phyloP scores from a whole-genome alignment of 2,113 vertebrate genomes.

The Sinocyclocheilus grahami region DNA sequence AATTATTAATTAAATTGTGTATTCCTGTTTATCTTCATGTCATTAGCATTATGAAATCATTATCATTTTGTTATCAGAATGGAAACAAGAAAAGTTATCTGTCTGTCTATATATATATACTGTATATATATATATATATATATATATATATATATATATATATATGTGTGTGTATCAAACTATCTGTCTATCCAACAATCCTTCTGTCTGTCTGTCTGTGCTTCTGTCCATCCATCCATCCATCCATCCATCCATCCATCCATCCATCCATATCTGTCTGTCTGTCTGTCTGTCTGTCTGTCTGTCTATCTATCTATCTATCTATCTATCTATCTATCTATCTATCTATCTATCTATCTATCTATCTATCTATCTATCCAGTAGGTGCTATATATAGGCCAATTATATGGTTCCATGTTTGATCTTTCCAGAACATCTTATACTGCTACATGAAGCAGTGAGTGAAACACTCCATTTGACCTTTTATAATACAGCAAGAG shows the following conservation, averaged over 20 bases:
- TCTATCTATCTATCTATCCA: neutral
- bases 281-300: too few relatives aligned
- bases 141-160: too few relatives aligned
- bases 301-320: too few relatives aligned
- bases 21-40: neutral
- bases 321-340: too few relatives aligned
- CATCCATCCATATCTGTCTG: too few relatives aligned
- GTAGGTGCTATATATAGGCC: neutral
- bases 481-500: neutral
- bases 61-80: neutral
- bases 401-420: conserved; percentile 11
- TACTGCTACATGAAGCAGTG: neutral
- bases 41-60: neutral
- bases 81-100: neutral
- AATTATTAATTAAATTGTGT: conserved; percentile 51
- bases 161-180: too few relatives aligned
- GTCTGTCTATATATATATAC: too few relatives aligned
- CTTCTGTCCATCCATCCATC: too few relatives aligned
- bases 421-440: conserved; percentile 24
- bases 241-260: too few relatives aligned
- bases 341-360: neutral
- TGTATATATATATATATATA: too few relatives aligned
- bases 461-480: neutral
- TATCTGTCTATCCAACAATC: neutral
- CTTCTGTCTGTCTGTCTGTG: neutral